These are phyloP conservation scores for Cremastobaeus sp. DNA, from an alignment of 2,888 invertebrate genomes.

Conservation along the genomic window DNA sequence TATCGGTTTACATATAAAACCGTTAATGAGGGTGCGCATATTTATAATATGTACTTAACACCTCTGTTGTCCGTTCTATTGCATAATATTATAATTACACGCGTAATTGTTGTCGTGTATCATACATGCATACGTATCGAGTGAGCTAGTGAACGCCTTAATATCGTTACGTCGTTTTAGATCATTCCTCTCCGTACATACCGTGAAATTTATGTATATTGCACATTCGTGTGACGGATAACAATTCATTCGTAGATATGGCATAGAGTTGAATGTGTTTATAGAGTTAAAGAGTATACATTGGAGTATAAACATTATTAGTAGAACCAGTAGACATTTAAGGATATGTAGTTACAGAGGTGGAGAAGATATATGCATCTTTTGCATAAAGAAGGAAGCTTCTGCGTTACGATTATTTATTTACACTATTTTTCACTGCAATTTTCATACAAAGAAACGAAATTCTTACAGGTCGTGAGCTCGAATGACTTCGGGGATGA, in stretches of 20 bases:
- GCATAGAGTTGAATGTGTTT: slow-evolving; percentile 73
- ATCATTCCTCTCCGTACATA: slow-evolving; percentile 34
- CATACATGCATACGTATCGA: slow-evolving; percentile 61
- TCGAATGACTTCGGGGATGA: too few species aligned
- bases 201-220: slow-evolving; percentile 60
- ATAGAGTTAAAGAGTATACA: slow-evolving; percentile 58
- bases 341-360: slow-evolving; percentile 76
- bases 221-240: slow-evolving; percentile 65
- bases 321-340: slow-evolving; percentile 74
- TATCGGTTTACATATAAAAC: slow-evolving; percentile 54
- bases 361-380: slow-evolving; percentile 58
- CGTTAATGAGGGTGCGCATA: slow-evolving; percentile 56
- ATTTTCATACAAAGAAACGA: neutral
- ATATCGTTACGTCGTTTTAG: slow-evolving; percentile 41
- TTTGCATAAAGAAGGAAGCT: slow-evolving; percentile 62
- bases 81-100: slow-evolving; percentile 58
- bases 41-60: slow-evolving; percentile 55
- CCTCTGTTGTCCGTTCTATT: slow-evolving; percentile 57
- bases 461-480: too few species aligned
- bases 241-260: slow-evolving; percentile 70
- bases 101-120: slow-evolving; percentile 61
- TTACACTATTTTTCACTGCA: slow-evolving; percentile 39
- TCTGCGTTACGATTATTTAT: slow-evolving; percentile 42
- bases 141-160: slow-evolving; percentile 57
- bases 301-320: slow-evolving; percentile 73